A percentile compares a stretch with the other conserved stretches of the same genome.
phyloP scores from a whole-genome alignment of 1,140 invertebrate species.

The Drosophila simulans region DNA sequence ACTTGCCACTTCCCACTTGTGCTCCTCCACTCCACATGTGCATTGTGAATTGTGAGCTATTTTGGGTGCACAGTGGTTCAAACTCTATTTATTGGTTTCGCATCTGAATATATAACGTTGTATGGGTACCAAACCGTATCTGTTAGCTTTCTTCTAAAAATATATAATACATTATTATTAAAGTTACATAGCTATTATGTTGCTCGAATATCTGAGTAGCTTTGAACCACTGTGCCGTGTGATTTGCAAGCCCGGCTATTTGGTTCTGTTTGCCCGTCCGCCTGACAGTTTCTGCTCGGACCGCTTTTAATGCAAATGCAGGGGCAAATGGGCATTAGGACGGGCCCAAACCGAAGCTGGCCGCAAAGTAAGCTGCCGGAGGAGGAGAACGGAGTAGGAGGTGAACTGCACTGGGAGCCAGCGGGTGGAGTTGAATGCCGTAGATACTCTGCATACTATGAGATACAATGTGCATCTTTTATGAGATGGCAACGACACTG shows the following conservation, averaged over 20 bases:
- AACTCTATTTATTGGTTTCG: not conserved
- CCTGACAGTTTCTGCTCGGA: conserved; percentile 45
- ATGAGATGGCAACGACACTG: conserved; percentile 57
- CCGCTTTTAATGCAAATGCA: conserved; percentile 78
- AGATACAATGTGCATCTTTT: conserved; percentile 75
- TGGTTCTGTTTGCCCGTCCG: conserved; percentile 6
- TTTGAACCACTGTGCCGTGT: conserved; percentile 29
- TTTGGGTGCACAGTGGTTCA: conserved; percentile 40
- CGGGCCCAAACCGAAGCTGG: conserved; percentile 58
- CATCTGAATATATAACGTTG: too few species aligned
- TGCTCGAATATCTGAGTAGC: too few species aligned
- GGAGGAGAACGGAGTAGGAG: not conserved
- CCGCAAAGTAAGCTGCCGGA: conserved; percentile 62
- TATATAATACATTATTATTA: too few species aligned
- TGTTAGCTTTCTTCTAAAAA: too few species aligned
- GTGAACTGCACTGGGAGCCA: not conserved
- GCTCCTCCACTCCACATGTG: conserved; percentile 9
- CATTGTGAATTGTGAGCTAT: conserved; percentile 34
- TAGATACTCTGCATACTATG: conserved; percentile 46
- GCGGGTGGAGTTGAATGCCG: conserved; percentile 1
- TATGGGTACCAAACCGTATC: too few species aligned
- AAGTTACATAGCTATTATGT: too few species aligned
- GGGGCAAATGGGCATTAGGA: conserved; percentile 74
- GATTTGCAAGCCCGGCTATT: conserved; percentile 36
- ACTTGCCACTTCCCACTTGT: conserved; percentile 19